Conservation (phyloP, 2,113 vertebrate species). For the Pterophyllum scalare region DNA sequence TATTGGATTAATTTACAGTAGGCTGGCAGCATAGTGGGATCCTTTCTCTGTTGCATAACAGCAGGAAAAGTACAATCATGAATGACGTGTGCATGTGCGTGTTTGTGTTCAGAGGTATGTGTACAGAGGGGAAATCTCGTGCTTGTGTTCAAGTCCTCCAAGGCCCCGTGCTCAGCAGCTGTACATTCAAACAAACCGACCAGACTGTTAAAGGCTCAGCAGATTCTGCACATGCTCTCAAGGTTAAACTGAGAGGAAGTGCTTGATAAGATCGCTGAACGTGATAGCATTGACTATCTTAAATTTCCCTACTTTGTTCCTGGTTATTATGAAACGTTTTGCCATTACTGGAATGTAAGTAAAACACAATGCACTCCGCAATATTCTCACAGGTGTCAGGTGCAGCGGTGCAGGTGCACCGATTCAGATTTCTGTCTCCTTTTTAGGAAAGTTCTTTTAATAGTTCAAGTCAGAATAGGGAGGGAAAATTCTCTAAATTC, state of each 20-base stretch:
- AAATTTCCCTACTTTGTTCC: constrained; percentile 25
- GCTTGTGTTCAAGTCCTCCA: not conserved
- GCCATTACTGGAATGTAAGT: not conserved
- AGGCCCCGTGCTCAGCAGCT: not conserved
- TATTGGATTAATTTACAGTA: not conserved
- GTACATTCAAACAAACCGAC: not conserved
- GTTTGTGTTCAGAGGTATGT: not conserved
- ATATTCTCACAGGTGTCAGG: constrained; percentile 68
- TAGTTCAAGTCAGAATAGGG: not conserved
- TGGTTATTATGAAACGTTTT: constrained; percentile 16
- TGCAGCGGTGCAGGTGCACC: constrained; percentile 57
- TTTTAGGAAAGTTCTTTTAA: constrained; percentile 6
- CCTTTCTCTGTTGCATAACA: constrained; percentile 1
- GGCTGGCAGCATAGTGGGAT: not conserved
- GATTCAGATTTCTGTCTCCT: constrained; percentile 49
- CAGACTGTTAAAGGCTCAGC: not conserved
- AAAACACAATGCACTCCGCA: constrained; percentile 37
- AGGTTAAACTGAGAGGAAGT: constrained; percentile 23
- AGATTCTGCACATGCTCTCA: constrained; percentile 10
- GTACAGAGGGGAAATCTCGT: constrained; percentile 18
- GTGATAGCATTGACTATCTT: constrained; percentile 18
- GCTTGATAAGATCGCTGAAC: not conserved
- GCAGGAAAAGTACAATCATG: not conserved
- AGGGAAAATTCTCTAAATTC: too few relatives aligned
- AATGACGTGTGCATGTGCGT: not conserved